Conservation (phyloP, 1,140 invertebrate genomes). For the Rhopalosiphum padi region DNA sequence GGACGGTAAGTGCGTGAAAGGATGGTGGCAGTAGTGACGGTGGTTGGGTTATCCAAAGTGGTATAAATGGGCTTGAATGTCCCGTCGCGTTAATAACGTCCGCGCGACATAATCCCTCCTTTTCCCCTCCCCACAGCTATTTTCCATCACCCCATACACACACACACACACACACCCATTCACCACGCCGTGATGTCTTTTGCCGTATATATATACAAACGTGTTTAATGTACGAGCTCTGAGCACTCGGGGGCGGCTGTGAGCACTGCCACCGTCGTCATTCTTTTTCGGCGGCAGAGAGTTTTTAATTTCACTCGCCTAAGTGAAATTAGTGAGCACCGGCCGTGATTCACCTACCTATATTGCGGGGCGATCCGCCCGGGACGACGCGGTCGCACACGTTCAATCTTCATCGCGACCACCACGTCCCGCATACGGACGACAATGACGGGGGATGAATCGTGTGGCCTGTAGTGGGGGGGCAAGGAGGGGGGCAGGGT, state of each 20-base stretch:
- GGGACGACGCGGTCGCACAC: not conserved
- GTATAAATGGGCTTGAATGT: conserved; percentile 49
- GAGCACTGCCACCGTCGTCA: not conserved
- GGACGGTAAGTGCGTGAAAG: not conserved
- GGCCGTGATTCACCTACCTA: conserved; percentile 17
- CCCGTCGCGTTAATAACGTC: conserved; percentile 54
- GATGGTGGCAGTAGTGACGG: not conserved
- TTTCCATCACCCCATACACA: too few species aligned
- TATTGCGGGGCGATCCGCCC: not conserved
- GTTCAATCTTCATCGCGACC: conserved; percentile 51
- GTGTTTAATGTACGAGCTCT: not conserved
- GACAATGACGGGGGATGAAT: not conserved
- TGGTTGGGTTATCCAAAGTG: conserved; percentile 46
- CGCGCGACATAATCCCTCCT: conserved; percentile 43
- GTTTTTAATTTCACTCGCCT: conserved; percentile 48
- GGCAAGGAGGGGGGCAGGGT: too few species aligned
- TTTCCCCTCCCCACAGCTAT: not conserved
- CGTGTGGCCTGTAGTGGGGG: too few species aligned
- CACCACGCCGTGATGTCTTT: not conserved
- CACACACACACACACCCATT: not conserved
- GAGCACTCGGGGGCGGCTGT: not conserved
- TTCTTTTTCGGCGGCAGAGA: not conserved
- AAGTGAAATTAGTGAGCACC: conserved; percentile 54
- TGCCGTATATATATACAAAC: not conserved
- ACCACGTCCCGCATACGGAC: not conserved